Conservation (phyloP, 1,140 invertebrate species). For the Schlechtendalia chinensis region DNA sequence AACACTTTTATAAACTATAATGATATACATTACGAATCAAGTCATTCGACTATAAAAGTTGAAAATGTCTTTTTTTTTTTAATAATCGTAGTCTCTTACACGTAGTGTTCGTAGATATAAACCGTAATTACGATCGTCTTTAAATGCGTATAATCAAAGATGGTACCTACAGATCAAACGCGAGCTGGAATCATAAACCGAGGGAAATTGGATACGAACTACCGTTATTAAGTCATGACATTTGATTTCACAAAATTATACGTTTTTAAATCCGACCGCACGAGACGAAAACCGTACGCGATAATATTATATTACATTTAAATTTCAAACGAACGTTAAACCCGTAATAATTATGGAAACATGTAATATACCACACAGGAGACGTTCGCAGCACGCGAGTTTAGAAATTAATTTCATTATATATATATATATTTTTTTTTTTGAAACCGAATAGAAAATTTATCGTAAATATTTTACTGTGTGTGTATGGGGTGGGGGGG, state of each 20-base stretch:
- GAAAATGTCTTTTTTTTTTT: not conserved
- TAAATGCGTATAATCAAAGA: not conserved
- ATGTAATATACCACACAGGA: too few relatives aligned
- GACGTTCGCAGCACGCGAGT: too few relatives aligned
- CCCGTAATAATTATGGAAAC: too few relatives aligned
- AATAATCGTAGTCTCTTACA: not conserved
- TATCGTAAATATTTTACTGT: too few relatives aligned
- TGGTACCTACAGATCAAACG: not conserved
- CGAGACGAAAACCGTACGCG: too few relatives aligned
- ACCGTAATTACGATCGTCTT: not conserved
- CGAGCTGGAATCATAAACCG: not conserved
- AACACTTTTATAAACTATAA: not conserved
- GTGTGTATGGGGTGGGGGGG: too few relatives aligned
- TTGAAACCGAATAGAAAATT: too few relatives aligned
- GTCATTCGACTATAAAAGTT: not conserved
- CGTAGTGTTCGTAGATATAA: not conserved
- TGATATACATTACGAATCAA: not conserved
- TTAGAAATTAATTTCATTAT: too few relatives aligned
- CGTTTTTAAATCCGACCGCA: not conserved
- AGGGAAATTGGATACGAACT: not conserved
- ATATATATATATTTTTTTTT: too few relatives aligned
- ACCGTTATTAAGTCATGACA: not conserved
- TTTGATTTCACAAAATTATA: not conserved
- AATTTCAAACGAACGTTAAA: too few relatives aligned
- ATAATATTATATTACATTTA: too few relatives aligned